phyloP scores from a whole-genome alignment of 2,888 invertebrate genomes.

The Andrena hattorfiana region DNA sequence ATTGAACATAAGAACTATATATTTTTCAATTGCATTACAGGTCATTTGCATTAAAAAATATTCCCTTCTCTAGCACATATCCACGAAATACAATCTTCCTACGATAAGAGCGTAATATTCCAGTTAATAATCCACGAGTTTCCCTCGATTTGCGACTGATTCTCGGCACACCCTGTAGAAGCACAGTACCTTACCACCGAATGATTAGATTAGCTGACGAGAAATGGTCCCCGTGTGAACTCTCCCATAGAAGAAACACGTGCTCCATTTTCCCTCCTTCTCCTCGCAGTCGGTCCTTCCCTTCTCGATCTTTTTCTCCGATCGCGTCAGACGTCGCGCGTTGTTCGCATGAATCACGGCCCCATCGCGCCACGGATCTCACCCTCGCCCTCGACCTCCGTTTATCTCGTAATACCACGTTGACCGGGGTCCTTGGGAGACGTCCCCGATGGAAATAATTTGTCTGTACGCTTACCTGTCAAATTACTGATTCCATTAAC shows the following conservation, averaged over 20 bases:
- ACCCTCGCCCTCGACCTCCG: conserved; percentile 50
- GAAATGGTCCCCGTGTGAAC: conserved; percentile 79
- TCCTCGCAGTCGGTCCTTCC: conserved; percentile 41
- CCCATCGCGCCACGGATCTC: conserved; percentile 35
- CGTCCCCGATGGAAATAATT: conserved; percentile 28
- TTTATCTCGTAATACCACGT: conserved; percentile 62
- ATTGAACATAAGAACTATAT: too few species aligned
- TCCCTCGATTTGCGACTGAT: conserved; percentile 4
- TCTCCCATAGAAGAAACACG: conserved; percentile 78
- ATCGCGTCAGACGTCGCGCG: conserved; percentile 47
- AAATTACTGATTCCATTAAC: conserved; percentile 38
- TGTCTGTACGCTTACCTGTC: neutral
- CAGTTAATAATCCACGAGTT: neutral
- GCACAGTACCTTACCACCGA: conserved; percentile 58
- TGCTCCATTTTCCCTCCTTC: conserved; percentile 72
- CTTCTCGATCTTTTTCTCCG: conserved; percentile 52
- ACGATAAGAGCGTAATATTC: neutral
- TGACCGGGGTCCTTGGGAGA: conserved; percentile 45
- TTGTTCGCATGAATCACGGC: conserved; percentile 72
- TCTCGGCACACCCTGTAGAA: conserved; percentile 31
- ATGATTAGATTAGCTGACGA: conserved; percentile 77
- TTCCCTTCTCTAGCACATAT: too few species aligned
- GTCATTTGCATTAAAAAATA: too few species aligned
- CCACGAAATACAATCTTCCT: too few species aligned
- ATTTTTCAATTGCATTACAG: too few species aligned